Evolutionary conservation across 2,888 invertebrate genomes (phyloP).

Genomic region (Gymnosoma rotundatum): DNA sequence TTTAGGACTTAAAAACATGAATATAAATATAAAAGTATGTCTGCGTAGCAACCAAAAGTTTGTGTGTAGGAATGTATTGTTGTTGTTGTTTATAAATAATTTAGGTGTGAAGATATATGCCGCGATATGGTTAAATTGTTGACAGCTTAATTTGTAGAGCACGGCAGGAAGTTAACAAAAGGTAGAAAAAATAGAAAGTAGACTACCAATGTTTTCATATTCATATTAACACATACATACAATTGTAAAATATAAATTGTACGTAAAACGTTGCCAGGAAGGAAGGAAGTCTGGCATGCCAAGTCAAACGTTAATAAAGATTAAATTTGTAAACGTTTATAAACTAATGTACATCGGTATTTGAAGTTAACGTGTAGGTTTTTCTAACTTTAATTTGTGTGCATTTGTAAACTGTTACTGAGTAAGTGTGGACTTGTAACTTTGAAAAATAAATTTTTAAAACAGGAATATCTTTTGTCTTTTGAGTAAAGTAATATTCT

Average conservation of each 20-base stretch:
- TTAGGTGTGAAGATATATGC: conserved; percentile 73
- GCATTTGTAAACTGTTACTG: not conserved
- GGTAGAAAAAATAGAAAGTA: conserved; percentile 27
- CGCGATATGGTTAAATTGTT: conserved; percentile 73
- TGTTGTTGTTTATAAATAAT: conserved; percentile 72
- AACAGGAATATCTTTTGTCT: not conserved
- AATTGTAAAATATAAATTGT: conserved; percentile 41
- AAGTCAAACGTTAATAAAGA: conserved; percentile 69
- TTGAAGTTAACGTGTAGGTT: not conserved
- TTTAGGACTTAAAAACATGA: conserved; percentile 16
- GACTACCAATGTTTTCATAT: conserved; percentile 45
- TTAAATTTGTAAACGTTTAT: conserved; percentile 58
- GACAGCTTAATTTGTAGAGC: conserved; percentile 73
- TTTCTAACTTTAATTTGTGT: not conserved
- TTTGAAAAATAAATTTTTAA: not conserved
- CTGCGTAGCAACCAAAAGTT: not conserved
- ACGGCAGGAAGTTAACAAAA: conserved; percentile 66
- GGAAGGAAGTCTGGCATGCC: conserved; percentile 69
- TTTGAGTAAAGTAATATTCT: not conserved
- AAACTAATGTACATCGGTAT: conserved; percentile 18
- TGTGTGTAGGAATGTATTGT: conserved; percentile 9
- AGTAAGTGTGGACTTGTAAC: not conserved
- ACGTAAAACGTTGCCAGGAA: conserved; percentile 45
- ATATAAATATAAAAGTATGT: not conserved
- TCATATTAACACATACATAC: not conserved